Evolutionary conservation across 2,113 vertebrate genomes (phyloP).

Genomic region (Leucosticte australis): DNA sequence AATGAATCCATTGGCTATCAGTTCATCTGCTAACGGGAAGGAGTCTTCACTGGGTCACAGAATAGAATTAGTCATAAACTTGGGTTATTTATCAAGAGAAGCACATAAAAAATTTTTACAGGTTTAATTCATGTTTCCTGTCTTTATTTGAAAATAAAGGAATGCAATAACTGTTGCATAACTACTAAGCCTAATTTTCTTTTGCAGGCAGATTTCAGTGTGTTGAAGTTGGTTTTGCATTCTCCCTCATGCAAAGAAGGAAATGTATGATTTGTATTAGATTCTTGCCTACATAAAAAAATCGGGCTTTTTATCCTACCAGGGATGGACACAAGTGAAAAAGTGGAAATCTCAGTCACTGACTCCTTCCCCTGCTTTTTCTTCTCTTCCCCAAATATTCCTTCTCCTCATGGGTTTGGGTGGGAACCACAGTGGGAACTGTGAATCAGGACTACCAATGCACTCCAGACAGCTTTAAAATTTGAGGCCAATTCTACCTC

Average conservation of each 20-base stretch:
- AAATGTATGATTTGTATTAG: neutral
- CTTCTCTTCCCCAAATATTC: neutral
- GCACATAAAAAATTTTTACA: neutral
- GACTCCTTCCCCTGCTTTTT: neutral
- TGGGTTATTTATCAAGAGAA: neutral
- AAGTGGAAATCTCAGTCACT: neutral
- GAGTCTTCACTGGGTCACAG: neutral
- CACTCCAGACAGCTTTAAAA: neutral
- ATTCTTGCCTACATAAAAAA: neutral
- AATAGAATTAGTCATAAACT: neutral
- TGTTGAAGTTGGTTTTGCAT: neutral
- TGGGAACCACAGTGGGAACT: neutral
- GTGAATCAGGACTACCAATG: neutral
- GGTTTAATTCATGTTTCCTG: neutral
- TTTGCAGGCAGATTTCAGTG: neutral
- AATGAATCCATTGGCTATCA: neutral
- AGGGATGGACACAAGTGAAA: neutral
- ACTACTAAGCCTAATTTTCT: neutral
- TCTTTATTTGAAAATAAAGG: neutral
- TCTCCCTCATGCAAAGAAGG: neutral
- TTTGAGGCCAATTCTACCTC: neutral
- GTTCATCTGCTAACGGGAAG: neutral
- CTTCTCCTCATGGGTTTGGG: neutral
- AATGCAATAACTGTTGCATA: neutral
- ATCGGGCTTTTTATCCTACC: neutral